A percentile compares a stretch with the other conserved stretches of the same genome.
Evolutionary conservation across 1,140 invertebrate genomes (phyloP).

Genomic region (Saccostrea echinata): DNA sequence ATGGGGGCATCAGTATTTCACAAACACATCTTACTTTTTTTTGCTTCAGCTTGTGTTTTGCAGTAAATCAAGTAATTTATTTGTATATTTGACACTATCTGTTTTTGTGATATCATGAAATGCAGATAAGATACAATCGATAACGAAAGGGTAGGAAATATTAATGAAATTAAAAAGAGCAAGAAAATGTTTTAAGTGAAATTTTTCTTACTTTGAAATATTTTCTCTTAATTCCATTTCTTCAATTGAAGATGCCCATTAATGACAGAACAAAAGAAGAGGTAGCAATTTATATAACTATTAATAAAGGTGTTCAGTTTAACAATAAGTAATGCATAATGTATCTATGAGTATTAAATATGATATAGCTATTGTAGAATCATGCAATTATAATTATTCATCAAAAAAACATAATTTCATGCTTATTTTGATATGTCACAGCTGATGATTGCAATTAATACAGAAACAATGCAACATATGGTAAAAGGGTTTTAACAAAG

Average conservation of each 20-base stretch:
- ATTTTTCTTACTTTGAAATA: background rate
- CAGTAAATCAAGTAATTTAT: too few relatives aligned
- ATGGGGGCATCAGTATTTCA: too few relatives aligned
- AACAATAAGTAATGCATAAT: background rate
- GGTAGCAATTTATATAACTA: background rate
- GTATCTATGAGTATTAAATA: background rate
- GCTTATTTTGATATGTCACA: slow-evolving; percentile 24
- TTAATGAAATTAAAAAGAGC: too few relatives aligned
- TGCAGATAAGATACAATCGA: too few relatives aligned
- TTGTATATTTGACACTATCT: too few relatives aligned
- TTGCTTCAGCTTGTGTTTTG: too few relatives aligned
- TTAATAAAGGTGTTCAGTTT: background rate
- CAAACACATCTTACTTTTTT: too few relatives aligned
- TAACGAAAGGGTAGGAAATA: too few relatives aligned
- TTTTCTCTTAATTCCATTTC: background rate
- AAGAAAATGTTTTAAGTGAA: too few relatives aligned
- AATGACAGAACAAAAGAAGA: background rate
- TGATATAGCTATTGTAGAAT: background rate
- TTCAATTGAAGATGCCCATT: slow-evolving; percentile 8
- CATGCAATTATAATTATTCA: background rate
- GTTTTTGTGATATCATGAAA: too few relatives aligned
- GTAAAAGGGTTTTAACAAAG: slow-evolving; percentile 29
- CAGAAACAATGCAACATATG: slow-evolving; percentile 21
- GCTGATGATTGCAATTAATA: slow-evolving; percentile 14
- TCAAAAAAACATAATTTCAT: background rate